A percentile compares a stretch with the other conserved stretches of the same genome.
Evolutionary conservation across 2,888 invertebrate species (phyloP).

Genomic region (Malthinus seriepunctatus): DNA sequence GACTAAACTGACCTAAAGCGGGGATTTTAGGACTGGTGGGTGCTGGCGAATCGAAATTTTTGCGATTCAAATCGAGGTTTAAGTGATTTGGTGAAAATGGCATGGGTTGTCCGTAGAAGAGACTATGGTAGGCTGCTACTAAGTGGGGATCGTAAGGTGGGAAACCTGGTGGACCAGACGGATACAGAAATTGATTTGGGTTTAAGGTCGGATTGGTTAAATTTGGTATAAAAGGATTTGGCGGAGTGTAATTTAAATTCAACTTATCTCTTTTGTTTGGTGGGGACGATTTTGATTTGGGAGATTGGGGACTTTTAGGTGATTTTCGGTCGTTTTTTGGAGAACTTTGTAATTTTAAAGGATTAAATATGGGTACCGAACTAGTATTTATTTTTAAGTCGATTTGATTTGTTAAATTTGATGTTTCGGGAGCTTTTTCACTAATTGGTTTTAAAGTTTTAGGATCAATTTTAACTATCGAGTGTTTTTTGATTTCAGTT

Average conservation of each 20-base stretch:
- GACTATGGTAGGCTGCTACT: conserved; percentile 50
- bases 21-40: conserved; percentile 29
- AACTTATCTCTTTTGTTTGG: conserved; percentile 40
- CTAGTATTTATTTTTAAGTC: conserved; percentile 53
- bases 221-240: conserved; percentile 54
- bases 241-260: conserved; percentile 51
- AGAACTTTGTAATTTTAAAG: conserved; percentile 50
- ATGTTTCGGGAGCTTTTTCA: conserved; percentile 49
- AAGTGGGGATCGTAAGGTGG: conserved; percentile 52
- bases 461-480: conserved; percentile 60
- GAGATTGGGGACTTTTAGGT: conserved; percentile 51
- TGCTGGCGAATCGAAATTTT: conserved; percentile 40
- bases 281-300: conserved; percentile 40
- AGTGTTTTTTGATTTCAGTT: conserved; percentile 52
- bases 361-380: conserved; percentile 54
- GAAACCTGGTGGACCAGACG: conserved; percentile 45
- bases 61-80: conserved; percentile 37
- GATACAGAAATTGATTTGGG: conserved; percentile 51
- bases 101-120: conserved; percentile 44
- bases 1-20: conserved; percentile 3
- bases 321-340: conserved; percentile 48
- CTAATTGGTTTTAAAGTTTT: conserved; percentile 61
- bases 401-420: conserved; percentile 42
- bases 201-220: conserved; percentile 49
- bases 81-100: conserved; percentile 39